Base-by-base conservation (phyloP, 92 coral and sea anemone species). In the Palythoa grandis region DNA sequence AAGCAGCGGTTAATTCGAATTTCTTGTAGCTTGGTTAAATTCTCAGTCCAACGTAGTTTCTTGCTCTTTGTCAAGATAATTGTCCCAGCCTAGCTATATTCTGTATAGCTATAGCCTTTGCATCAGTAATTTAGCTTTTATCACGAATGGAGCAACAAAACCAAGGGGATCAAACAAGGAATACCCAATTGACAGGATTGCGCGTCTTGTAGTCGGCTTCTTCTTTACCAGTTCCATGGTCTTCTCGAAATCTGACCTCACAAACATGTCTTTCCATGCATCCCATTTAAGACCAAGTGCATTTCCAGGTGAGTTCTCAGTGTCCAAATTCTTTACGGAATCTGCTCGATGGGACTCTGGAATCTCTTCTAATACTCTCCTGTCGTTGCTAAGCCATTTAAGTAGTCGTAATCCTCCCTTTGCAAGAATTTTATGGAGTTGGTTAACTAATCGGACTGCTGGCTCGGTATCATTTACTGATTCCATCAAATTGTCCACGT, bases 41-140 rank as follows among this genome's bases (percentile, higher is more conserved):
- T 87, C 25, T 79, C 83, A 37, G 63, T 69, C 89, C 83, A 86
- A 54, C 84, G 89, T 24, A 50, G 43, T 25, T 29, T 57, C 73
- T 16, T 86, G 83, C 69, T 76, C 20, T 79, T 89, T 78, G 9
- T 43, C 84, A 52, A 89, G 82, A 19, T 14, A 52, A 80, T 7
- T 67, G 79, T 86, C 90, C 90, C 83, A 89, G 37, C 89, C 87
- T 53, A 87, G 37, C 65, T 70, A 75, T 82, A 82, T 85, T 24
- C 85, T 29, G 53, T 79, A 40, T 7, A 87, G 12, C 4, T 79
- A 40, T 7, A 87, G 12, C 4, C 2, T 54, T 53, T 86, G 92
- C 24, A 90, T 63, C 35, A 87, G 24, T 19, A 88, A 57, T 65
- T 91, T 91, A 8, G 91, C 90, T 56, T 86, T 90, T 88, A 86